Evolutionary conservation across 2,888 invertebrate genomes (phyloP), one percentile per base, ranked within the genome.

Genomic region (Cinara cedri): DNA sequence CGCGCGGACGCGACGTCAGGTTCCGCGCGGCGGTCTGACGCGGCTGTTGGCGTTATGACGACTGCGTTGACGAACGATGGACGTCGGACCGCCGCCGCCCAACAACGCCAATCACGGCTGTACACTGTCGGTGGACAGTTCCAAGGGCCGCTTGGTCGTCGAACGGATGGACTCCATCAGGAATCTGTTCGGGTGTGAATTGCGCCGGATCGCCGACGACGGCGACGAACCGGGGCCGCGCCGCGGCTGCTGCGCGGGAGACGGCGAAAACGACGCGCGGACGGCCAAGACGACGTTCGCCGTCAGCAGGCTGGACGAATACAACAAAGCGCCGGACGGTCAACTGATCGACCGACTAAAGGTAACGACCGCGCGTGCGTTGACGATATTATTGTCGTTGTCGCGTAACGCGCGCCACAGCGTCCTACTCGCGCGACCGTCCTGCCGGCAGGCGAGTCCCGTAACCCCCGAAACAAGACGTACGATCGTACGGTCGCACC

Each of bases 161-260:
- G 57, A 78, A 21, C 76, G 76, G 19, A 68, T 78, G 60, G 76
- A 78, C 46, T 68, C 68, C 49, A 78, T 78, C 14, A 57, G 57
- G 34, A 78, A 78, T 34, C 68, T 78, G 66, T 78, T 78, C n/a
- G 76, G 76, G 3, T 78, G 76, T 57, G 76, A 78, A 16, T 19
- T 78, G 34, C 76, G 49, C 13, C 14, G 62, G 1, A 34, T 68
- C 16, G 68, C 34, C 46, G 49, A 49, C 14, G 14, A 10, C 19
- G 19, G 14, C 16, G 10, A 9, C 8, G 14, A 10, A 34, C 34
- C 34, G 34, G 34, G 4, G n/a, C 8, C 42, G 13, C n/a, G 57
- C 44, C 21, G 6, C 26, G 6, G 11, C 60, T 13, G 26, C 34
- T 6, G 34, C 6, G n/a, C 11, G 21, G 13, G 8, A 11, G 57